Evolutionary conservation across 2,113 vertebrate genomes (phyloP).

Genomic region (Amphiprion ocellaris): DNA sequence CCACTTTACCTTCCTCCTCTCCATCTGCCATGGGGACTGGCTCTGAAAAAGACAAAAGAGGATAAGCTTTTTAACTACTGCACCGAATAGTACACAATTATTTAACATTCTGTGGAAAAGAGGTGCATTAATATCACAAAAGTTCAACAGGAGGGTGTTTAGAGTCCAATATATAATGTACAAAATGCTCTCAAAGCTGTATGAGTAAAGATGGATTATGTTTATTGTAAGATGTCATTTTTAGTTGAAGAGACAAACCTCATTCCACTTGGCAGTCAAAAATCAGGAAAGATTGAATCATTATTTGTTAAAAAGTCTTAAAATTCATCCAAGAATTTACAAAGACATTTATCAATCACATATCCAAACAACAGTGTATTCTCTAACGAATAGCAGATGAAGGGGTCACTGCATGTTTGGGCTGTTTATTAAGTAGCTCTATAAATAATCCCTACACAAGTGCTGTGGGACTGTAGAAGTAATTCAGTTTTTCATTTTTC

Average conservation of each 20-base stretch:
- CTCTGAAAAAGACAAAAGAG: slow-evolving; percentile 76
- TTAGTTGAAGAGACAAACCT: background rate
- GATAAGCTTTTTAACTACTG: background rate
- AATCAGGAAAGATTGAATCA: background rate
- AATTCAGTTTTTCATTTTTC: background rate
- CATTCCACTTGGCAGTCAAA: background rate
- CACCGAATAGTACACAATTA: background rate
- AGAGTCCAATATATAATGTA: too few relatives aligned
- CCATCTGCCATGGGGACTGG: slow-evolving; percentile 68
- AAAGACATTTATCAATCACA: background rate
- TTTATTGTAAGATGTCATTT: background rate
- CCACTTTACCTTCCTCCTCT: slow-evolving; percentile 78
- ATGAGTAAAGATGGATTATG: slow-evolving; percentile 8
- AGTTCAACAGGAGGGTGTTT: background rate
- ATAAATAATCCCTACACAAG: background rate
- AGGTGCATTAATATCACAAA: background rate
- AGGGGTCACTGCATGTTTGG: background rate
- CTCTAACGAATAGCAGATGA: background rate
- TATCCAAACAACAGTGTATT: background rate
- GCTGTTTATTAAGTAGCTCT: background rate
- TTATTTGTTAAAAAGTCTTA: too few relatives aligned
- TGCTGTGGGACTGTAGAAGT: background rate
- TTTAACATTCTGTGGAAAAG: background rate
- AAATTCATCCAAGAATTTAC: background rate
- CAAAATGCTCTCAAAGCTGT: too few relatives aligned